Percentiles rank a stretch among this genome's conserved stretches.
Evolutionary conservation across 2,113 vertebrate species (phyloP).

Genomic region (Pituophis catenifer): DNA sequence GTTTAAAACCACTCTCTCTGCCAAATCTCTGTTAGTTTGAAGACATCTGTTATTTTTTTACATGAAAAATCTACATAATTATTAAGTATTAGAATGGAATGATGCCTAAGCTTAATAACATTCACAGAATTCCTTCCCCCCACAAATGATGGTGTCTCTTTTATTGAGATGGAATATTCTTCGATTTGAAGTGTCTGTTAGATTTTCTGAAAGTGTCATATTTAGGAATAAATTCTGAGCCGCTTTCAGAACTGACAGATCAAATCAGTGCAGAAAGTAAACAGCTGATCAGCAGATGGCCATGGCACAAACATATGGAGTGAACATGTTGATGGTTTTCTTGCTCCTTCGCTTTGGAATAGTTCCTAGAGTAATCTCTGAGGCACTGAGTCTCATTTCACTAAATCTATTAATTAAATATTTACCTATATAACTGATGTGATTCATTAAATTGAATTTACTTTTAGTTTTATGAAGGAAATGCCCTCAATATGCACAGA

Average conservation of each 20-base stretch:
- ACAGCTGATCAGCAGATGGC: conserved; percentile 31
- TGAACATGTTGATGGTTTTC: neutral
- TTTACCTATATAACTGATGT: neutral
- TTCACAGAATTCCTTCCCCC: neutral
- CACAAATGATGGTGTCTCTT: neutral
- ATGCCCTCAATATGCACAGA: neutral
- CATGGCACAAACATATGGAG: neutral
- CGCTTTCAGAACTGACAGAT: neutral
- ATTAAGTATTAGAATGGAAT: neutral
- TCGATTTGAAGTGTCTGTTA: neutral
- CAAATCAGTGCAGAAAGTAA: conserved; percentile 20
- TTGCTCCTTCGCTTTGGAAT: conserved; percentile 4
- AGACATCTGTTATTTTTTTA: neutral
- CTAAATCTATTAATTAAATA: neutral
- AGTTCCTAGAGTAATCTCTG: neutral
- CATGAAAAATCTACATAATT: neutral
- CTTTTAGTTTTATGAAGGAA: neutral
- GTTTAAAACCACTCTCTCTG: neutral
- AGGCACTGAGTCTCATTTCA: neutral
- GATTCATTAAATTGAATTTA: neutral
- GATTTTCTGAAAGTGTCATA: neutral
- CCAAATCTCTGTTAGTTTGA: neutral
- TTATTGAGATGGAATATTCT: neutral
- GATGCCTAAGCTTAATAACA: neutral
- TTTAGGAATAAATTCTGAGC: conserved; percentile 5